Base-by-base conservation (phyloP, 1,140 invertebrate genomes). In the Antheraea mylitta region DNA sequence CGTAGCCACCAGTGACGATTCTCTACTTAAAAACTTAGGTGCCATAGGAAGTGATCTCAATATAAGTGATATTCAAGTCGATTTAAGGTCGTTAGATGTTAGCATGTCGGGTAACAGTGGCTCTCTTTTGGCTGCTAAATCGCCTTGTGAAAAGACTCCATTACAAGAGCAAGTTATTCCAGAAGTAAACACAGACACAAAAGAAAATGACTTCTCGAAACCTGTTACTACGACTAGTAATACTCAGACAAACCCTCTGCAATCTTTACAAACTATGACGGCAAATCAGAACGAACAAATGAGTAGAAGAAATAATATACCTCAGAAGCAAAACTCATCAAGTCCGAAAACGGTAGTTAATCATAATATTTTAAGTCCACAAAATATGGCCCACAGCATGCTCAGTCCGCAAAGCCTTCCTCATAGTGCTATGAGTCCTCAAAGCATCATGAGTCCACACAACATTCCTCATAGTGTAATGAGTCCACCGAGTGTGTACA, bases 31-130 rank as follows among this genome's bases (percentile, higher is more conserved):
- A 90, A 91, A 92, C 76, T 74, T 92, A 87, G 90, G 89, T 91
- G 90, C 88, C 88, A 91, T 91, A 90, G 90, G 89, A 84, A 91
- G 88, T 90, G 90, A 92, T 92, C 89, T 90, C 88, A 91, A 91
- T 77, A 92, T 92, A 86, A 91, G 87, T 90, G 89, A 92, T 90
- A 91, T 92, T 78, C 87, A 87, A 87, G 89, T 91, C 72, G 89
- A 91, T 89, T 90, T 91, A 91, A 90, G 87, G 80, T 91, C 87
- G 18, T 86, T 92, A 90, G 90, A 92, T 80, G 90, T 92, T 87
- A 92, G 90, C 81, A 92, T 92, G 90, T 92, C 90, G 22, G 87
- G 90, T 60, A 92, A 92, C 63, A 90, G 90, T 60, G 85, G 88
- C 68, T 88, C 87, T 70, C 77, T 92, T 37, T 71, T 90, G 73